Evolutionary conservation across 2,888 invertebrate genomes (phyloP), one percentile per base, ranked within the genome.

Genomic region (Trissoscelio sp.): DNA sequence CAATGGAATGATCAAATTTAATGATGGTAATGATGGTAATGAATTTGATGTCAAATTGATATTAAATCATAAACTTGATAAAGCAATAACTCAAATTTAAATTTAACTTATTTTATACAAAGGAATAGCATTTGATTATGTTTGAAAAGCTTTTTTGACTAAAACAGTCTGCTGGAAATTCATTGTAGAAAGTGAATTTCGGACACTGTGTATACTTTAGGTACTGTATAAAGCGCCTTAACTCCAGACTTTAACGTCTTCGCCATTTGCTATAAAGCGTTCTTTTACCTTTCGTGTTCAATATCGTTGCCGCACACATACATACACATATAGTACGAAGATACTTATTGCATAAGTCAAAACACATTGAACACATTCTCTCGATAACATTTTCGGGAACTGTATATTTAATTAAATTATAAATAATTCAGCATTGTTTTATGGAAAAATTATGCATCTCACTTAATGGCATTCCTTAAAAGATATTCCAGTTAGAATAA

Each of bases 261-360:
- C 44, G 78, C 55, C 57, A 78, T 70, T 78, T 62, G 70, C 48
- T 69, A 69, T 64, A 57, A 69, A 77, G 24, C 58, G 75, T 57
- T 67, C 75, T 77, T 77, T 60, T 58, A 67, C 69, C 66, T 48
- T 66, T 67, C 64, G 42, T 53, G 75, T 62, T 62, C 69, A 69
- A 77, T 77, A 62, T 77, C 62, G 53, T 24, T 46, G 31, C 60
- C 20, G 14, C 57, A 57, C 44, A 53, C 20, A 28, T 14, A 53
- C 57, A 11, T 34, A 2, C 7, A 7, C 24, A 24, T 6, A 24
- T 24, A 24, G 22, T 24, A 24, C 24, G 6, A 24, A 24, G 24
- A 24, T 48, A 42, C 28, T 53, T 67, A 53, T 42, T 69, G 46
- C 77, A 69, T 77, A 77, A 77, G 69, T 67, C 60, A 77, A 60